Evolutionary conservation across 2,888 invertebrate species (phyloP), one percentile per base, ranked within the genome.

Genomic region (Steinernema carpocapsae): DNA sequence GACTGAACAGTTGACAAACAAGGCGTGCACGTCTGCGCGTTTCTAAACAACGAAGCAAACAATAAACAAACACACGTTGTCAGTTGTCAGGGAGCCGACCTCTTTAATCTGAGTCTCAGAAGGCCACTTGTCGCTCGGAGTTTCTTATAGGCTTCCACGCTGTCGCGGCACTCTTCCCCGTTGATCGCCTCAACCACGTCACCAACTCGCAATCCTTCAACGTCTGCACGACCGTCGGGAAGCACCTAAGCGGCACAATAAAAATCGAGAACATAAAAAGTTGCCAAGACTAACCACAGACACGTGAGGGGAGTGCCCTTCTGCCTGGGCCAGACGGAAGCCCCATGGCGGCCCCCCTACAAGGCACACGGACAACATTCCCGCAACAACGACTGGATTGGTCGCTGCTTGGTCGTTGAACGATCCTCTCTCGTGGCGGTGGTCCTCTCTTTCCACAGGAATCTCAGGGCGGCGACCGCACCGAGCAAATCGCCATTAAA

Each of bases 301-400:
- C 2, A 76, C 71, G 70, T 45, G 37, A 32, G 74, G 71, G 32
- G 74, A 46, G 14, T 51, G 32, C 29, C 64, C 72, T 19, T 74
- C 42, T 14, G 70, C 26, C 29, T 70, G 74, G 10, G 56, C 59
- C 19, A 76, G 46, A 17, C 76, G 71, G 48, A 76, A 76, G 1
- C 76, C 76, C 76, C 76, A 76, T n/a, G 76, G 76, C 17, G 76
- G 76, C 1, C 76, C 76, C 22, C 76, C 74, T 26, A 74, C 71
- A 37, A 76, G 48, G 56, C 46, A 59, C 17, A 74, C 56, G 17
- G 73, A 42, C 51, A 70, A 71, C 64, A 64, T 64, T 32, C 48
- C 48, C 37, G 37, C 37, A 37, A 10, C 37, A 37, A 10, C 37
- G 37, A 10, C 37, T n/a, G n/a, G n/a, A n/a, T n/a, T n/a, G 37